Base-by-base conservation (phyloP, 2,113 vertebrate species). In the Desmodus rotundus region DNA sequence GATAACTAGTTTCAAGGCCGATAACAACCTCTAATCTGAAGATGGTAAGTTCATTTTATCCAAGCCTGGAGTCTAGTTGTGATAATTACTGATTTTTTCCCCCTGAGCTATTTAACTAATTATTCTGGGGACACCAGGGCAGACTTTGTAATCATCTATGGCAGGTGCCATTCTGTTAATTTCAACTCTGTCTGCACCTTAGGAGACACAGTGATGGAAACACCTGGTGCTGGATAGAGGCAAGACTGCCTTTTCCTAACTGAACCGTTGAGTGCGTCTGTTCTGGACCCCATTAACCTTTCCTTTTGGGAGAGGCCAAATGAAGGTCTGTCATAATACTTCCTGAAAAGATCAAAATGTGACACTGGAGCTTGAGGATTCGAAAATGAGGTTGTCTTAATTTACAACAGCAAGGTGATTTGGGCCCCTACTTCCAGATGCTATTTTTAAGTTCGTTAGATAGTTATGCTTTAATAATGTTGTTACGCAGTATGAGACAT, bases 111-210 rank as follows among this genome's bases (percentile, higher is more conserved):
- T 82, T 92, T 95, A 92, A 95, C 81, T 96, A 92, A 97, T 92
- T 95, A 93, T 96, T 94, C 68, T 78, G 89, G 91, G 85, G 94
- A 93, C 33, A 90, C 38, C 11, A 94, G 72, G 76, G 82, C 86
- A 82, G 41, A 78, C 81, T 77, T 76, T 70, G n/a, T 85, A 78
- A 92, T 88, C 91, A 86, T 95, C 77, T 88, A 19, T 11, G 22
- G 54, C 94, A 97, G 91, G 94, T 97, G 93, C 87, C 70, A 65
- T 97, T 96, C 92, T 96, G 63, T 89, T 96, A 43, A 95, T 96
- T 95, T 96, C 50, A 56, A 73, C 78, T 74, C 78, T 94, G 67
- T 68, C 22, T 95, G 54, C 9, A 56, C 61, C 81, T 81, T 92
- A 73, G 77, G 94, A 95, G 85, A 91, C 58, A 82, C 47, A 45